Percentiles rank a stretch among this genome's conserved stretches.
Evolutionary conservation across 1,140 invertebrate genomes (phyloP).

Genomic region (Lepidurus packardi): DNA sequence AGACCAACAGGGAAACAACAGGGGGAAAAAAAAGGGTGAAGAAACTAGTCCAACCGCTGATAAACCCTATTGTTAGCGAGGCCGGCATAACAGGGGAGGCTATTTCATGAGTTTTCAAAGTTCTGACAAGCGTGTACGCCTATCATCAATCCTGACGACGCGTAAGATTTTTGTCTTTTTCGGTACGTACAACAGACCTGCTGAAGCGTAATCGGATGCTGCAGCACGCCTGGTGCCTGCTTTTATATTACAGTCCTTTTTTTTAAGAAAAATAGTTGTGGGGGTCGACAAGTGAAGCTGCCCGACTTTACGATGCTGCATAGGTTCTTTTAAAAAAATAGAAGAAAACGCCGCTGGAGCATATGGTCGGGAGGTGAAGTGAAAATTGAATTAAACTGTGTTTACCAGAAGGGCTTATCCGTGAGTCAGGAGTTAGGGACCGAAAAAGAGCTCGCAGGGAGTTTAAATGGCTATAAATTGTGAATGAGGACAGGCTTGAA

Average conservation of each 20-base stretch:
- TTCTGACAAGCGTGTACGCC: constrained; percentile 21
- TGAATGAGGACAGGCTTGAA: constrained; percentile 15
- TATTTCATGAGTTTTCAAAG: background rate
- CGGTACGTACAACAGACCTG: background rate
- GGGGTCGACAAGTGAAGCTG: too few species aligned
- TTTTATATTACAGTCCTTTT: background rate
- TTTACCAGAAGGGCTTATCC: constrained; percentile 11
- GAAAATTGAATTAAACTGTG: constrained; percentile 22
- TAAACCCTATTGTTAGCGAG: background rate
- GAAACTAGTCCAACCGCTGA: background rate
- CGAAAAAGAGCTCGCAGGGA: background rate
- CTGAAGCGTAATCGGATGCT: background rate
- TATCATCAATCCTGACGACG: background rate
- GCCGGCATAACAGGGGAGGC: background rate
- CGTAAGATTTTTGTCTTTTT: background rate
- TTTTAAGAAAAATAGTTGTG: background rate
- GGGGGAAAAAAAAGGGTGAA: background rate
- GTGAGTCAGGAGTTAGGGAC: constrained; percentile 13
- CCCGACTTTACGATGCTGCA: too few species aligned
- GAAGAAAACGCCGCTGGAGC: background rate
- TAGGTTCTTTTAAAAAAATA: background rate
- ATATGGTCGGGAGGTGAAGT: constrained; percentile 9
- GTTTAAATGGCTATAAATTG: constrained; percentile 20
- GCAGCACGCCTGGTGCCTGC: background rate
- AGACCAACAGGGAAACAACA: background rate